phyloP scores from a whole-genome alignment of 2,888 invertebrate species.

The Ischnura elegans region DNA sequence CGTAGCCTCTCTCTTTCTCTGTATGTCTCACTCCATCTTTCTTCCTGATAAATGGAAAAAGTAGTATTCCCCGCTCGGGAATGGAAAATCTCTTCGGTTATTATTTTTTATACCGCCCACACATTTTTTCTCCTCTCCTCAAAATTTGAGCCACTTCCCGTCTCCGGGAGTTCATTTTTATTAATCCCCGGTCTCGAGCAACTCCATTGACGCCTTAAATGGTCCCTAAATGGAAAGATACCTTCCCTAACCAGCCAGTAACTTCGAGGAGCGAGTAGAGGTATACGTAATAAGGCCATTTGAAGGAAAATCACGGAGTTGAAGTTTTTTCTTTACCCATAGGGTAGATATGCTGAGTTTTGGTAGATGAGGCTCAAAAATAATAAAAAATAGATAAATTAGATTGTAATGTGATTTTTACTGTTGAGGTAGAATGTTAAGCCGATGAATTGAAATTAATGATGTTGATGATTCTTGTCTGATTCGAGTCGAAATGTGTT shows the following conservation, averaged over 20 bases:
- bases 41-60: constrained; percentile 17
- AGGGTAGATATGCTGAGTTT: not conserved
- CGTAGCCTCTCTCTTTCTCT: not conserved
- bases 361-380: not conserved
- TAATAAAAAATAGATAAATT: not conserved
- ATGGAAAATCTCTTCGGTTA: constrained; percentile 5
- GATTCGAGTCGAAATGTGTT: not conserved
- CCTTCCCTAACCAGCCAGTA: not conserved
- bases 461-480: not conserved
- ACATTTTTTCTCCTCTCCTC: not conserved
- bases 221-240: constrained; percentile 22
- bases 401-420: not conserved
- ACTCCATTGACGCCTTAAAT: constrained; percentile 1
- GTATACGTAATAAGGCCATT: constrained; percentile 22
- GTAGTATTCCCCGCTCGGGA: constrained; percentile 3
- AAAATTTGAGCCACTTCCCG: constrained; percentile 31
- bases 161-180: constrained; percentile 10
- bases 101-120: not conserved
- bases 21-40: not conserved
- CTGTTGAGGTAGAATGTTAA: not conserved
- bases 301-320: not conserved
- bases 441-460: not conserved
- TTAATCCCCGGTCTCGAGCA: not conserved
- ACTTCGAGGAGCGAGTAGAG: not conserved
- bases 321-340: not conserved